Base-by-base conservation (phyloP, 1,140 invertebrate genomes). In the Leptinotarsa defecta region DNA sequence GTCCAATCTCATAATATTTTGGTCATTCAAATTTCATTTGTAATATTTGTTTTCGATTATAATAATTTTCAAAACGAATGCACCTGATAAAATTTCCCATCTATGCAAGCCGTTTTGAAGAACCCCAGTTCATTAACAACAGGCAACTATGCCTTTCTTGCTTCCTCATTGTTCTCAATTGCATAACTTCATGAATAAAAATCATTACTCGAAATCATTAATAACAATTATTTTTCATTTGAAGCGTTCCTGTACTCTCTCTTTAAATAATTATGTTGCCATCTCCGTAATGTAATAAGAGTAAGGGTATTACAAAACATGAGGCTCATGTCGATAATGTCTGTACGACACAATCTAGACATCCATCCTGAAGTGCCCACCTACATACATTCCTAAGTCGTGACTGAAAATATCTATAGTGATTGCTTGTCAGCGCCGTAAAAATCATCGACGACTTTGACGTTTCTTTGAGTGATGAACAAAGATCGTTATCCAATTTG, bases 401-500 rank as follows among this genome's bases (percentile, higher is more conserved):
- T 57, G 52, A 57, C 52, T 57, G 13, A 57, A 19, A 57, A 57
- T 57, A 57, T 57, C 15, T 8, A 57, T 57, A 57, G 17, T 57
- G 52, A 57, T 57, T 19, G n/a, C 52, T n/a, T 15, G 52, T 57
- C 52, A 19, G 52, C 52, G 52, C n/a, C 2, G n/a, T 17, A 57
- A 57, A 57, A 57, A 57, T 5, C 13, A 19, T 17, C 34, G 34
- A 11, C 34, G 11, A 43, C 34, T 43, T 57, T 57, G 52, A 57
- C 52, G 52, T 57, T 57, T 15, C 52, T 57, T 57, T 57, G 52
- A 57, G n/a, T 57, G 52, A 57, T 57, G 52, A 19, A 57, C 52
- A 57, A 57, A 13, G 52, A 57, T 57, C 52, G 52, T 15, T 57
- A 19, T 15, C n/a, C 13, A 57, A n/a, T 57, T 57, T 57, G 52